Conservation (phyloP, 2,797 vertebrate genomes). For the Neopelma chrysocephalum region DNA sequence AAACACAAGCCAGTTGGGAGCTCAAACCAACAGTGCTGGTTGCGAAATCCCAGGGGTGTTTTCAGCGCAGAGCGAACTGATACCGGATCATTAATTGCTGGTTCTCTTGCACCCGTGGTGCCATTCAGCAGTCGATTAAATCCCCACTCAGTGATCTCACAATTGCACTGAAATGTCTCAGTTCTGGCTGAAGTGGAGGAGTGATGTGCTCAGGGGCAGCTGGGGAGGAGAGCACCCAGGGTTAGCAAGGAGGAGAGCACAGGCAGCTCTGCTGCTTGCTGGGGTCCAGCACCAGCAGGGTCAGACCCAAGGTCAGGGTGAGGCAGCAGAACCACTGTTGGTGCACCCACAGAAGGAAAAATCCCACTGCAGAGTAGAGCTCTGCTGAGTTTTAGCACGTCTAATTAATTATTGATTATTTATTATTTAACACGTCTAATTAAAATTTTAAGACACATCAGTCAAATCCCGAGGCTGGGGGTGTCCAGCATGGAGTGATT, state of each 20-base stretch:
- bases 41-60: neutral
- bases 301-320: accelerated
- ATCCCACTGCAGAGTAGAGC: neutral
- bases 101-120: neutral
- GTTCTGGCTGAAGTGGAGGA: neutral
- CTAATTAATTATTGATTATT: neutral
- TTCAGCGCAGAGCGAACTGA: neutral
- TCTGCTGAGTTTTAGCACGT: accelerated
- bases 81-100: neutral
- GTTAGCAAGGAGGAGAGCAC: neutral
- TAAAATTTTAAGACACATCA: neutral
- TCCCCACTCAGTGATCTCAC: neutral
- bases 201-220: neutral
- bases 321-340: neutral
- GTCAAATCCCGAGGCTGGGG: neutral
- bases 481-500: neutral
- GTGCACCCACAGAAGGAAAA: neutral
- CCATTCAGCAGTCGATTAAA: neutral
- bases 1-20: neutral
- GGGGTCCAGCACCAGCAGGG: neutral
- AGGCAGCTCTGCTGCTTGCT: neutral
- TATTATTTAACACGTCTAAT: neutral
- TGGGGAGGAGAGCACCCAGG: neutral
- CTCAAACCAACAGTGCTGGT: neutral
- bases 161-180: neutral